These are phyloP conservation scores for Anguilla marmorata DNA, from an alignment of 2,797 vertebrate species.

Conservation along the genomic window DNA sequence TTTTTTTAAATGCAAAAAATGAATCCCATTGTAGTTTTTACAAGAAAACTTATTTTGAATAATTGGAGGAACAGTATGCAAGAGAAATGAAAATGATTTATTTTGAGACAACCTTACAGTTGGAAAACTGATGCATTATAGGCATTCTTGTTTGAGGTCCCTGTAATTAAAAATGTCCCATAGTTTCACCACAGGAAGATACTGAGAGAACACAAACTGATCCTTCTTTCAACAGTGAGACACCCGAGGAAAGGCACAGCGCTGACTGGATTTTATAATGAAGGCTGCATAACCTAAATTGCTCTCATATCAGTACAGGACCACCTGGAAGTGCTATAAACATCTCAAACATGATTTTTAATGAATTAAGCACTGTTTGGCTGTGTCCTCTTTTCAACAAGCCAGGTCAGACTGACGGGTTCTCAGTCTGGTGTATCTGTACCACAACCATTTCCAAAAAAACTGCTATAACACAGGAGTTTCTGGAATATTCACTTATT, in stretches of 20 bases:
- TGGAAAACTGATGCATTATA: not conserved
- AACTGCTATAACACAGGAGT: not conserved
- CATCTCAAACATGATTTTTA: not conserved
- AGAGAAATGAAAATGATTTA: not conserved
- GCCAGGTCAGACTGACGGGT: not conserved
- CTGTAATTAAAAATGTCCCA: not conserved
- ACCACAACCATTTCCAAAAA: not conserved
- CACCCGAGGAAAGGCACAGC: not conserved
- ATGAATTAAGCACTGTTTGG: not conserved
- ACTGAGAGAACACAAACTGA: not conserved
- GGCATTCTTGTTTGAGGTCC: not conserved
- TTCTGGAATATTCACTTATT: not conserved
- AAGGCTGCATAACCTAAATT: not conserved
- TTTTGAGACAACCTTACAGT: not conserved
- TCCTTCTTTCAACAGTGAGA: not conserved
- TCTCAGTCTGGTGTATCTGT: not conserved
- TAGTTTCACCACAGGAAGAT: not conserved
- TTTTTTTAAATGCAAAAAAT: not conserved
- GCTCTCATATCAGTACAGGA: not conserved
- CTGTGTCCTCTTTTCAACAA: not conserved
- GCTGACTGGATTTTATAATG: constrained; percentile 1
- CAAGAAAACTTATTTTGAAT: not conserved
- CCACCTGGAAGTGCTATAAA: constrained; percentile 7
- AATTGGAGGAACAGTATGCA: not conserved
- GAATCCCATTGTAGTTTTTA: not conserved